Conservation (phyloP, 2,888 invertebrate species). For the Diarsia brunnea region DNA sequence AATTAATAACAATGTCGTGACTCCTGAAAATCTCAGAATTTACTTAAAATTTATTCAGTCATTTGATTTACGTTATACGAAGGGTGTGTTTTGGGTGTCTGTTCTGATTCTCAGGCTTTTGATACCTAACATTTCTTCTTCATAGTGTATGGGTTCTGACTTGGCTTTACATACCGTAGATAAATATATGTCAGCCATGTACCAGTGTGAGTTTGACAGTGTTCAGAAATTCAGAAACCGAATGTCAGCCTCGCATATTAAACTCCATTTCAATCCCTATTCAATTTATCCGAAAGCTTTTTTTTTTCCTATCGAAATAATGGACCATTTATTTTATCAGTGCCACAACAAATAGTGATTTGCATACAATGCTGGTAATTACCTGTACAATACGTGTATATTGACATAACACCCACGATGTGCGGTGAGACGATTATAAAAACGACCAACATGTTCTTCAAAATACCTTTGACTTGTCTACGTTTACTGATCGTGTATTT, state of each 20-base stretch:
- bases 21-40: not conserved
- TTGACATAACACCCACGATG: slow-evolving; percentile 60
- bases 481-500: slow-evolving; percentile 12
- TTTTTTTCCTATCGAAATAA: slow-evolving; percentile 35
- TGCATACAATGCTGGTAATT: slow-evolving; percentile 67
- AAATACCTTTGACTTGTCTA: slow-evolving; percentile 21
- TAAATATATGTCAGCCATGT: not conserved
- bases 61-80: not conserved
- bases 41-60: not conserved
- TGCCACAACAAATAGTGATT: slow-evolving; percentile 55
- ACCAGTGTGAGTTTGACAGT: not conserved
- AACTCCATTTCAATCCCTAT: slow-evolving; percentile 2
- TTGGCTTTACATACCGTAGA: not conserved
- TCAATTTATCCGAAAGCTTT: slow-evolving; percentile 10
- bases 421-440: slow-evolving; percentile 37
- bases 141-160: not conserved
- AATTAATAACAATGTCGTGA: not conserved
- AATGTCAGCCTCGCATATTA: not conserved
- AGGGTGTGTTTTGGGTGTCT: not conserved
- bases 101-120: no score
- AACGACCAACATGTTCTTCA: slow-evolving; percentile 17
- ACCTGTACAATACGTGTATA: slow-evolving; percentile 56
- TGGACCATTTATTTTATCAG: slow-evolving; percentile 52
- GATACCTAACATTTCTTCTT: no score
- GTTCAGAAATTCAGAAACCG: not conserved